A percentile compares a stretch with the other conserved stretches of the same genome.
Evolutionary conservation across 2,797 vertebrate genomes (phyloP).

Genomic region (Hippoglossus hippoglossus): DNA sequence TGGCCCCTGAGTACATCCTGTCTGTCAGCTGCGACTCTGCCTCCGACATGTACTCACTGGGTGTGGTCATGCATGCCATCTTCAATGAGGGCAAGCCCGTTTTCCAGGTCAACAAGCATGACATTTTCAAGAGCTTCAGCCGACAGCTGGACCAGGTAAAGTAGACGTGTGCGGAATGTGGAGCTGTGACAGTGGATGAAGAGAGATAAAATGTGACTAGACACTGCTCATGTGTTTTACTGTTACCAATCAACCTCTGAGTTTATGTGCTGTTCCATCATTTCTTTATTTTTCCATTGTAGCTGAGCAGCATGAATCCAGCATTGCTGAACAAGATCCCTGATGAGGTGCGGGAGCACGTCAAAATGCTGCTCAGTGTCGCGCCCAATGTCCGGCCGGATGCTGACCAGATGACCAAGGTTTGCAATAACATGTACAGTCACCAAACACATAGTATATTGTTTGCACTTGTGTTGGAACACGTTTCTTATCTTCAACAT

Average conservation of each 20-base stretch:
- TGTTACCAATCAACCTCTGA: not conserved
- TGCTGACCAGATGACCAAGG: slow-evolving; percentile 98
- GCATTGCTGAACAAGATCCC: slow-evolving; percentile 90
- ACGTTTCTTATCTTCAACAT: not conserved
- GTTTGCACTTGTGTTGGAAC: not conserved
- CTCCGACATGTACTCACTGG: slow-evolving; percentile 99
- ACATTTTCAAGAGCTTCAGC: slow-evolving; percentile 99
- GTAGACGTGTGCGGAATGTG: slow-evolving; percentile 3
- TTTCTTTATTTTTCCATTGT: not conserved
- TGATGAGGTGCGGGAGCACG: slow-evolving; percentile 93
- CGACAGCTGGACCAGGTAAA: slow-evolving; percentile 96
- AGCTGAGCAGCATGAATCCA: slow-evolving; percentile 94
- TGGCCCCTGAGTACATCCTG: slow-evolving; percentile 98
- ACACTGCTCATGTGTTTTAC: too few species aligned
- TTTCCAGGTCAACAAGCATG: slow-evolving; percentile 97
- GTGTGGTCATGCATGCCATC: slow-evolving; percentile 92
- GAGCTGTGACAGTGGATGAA: not conserved
- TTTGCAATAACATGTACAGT: slow-evolving; percentile 60
- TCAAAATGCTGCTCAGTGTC: slow-evolving; percentile 95
- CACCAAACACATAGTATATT: not conserved
- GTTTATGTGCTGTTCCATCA: not conserved
- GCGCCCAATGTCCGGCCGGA: slow-evolving; percentile 94
- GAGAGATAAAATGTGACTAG: too few species aligned
- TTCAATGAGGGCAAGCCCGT: slow-evolving; percentile 98
- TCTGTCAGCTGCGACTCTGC: slow-evolving; percentile 97